Conservation (phyloP, 2,797 vertebrate genomes). For the Bradypodion ventrale region DNA sequence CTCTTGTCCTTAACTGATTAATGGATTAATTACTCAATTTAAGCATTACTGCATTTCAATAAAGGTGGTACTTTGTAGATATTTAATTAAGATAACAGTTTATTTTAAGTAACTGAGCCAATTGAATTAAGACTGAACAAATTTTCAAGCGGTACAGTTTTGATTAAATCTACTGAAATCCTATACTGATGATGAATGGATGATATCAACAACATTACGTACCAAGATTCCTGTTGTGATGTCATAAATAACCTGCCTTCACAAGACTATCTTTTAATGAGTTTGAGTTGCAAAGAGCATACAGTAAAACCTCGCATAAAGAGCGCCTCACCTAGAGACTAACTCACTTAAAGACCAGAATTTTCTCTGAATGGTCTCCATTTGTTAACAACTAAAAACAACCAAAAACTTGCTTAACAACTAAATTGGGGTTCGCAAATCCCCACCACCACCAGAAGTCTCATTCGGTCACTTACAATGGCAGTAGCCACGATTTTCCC, state of each 20-base stretch:
- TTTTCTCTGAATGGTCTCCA: no score
- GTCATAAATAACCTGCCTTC: not conserved
- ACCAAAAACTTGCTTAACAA: no score
- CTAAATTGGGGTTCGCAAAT: no score
- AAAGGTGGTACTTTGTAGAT: slow-evolving; percentile 1
- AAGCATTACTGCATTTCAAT: slow-evolving; percentile 20
- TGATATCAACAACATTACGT: not conserved
- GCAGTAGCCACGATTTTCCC: no score
- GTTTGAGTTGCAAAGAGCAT: not conserved
- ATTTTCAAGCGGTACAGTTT: not conserved
- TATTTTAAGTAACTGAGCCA: not conserved
- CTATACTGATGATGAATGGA: not conserved
- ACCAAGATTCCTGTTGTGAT: not conserved
- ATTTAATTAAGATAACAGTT: slow-evolving; percentile 30
- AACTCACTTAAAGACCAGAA: no score
- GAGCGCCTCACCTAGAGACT: no score
- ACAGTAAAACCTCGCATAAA: no score
- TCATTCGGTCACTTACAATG: no score
- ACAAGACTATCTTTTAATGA: not conserved
- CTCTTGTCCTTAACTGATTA: slow-evolving; percentile 28
- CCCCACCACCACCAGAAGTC: no score
- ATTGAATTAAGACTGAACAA: slow-evolving; percentile 2
- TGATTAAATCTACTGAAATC: slow-evolving; percentile 16
- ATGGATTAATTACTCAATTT: slow-evolving; percentile 37
- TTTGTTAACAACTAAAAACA: no score